A percentile compares a stretch with the other conserved stretches of the same genome.
These are phyloP conservation scores for Scaptomyza caliginosa DNA, from an alignment of 2,888 invertebrate genomes.

Conservation along the genomic window DNA sequence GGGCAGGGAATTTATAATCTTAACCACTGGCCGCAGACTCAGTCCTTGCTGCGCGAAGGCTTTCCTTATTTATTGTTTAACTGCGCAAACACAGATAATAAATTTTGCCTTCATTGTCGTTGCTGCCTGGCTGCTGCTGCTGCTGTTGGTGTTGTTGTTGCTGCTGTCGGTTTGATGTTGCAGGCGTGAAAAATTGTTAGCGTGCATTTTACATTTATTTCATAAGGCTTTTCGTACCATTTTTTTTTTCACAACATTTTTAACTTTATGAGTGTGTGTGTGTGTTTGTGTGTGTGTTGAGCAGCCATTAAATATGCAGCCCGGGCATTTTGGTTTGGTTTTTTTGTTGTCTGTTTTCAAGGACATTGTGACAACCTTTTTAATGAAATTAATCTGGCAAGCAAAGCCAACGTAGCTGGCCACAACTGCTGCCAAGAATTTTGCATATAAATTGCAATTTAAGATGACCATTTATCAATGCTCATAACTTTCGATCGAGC, in stretches of 20 bases:
- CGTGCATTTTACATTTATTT: slow-evolving; percentile 58
- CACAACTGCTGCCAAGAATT: slow-evolving; percentile 49
- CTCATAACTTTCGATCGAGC: slow-evolving; percentile 47
- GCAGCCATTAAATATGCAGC: slow-evolving; percentile 52
- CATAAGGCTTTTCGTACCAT: neutral
- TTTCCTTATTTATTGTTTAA: slow-evolving; percentile 59
- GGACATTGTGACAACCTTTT: slow-evolving; percentile 61
- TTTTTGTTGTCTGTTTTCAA: slow-evolving; percentile 47
- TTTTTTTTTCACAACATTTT: slow-evolving; percentile 8
- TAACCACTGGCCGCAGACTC: slow-evolving; percentile 20
- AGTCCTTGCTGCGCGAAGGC: slow-evolving; percentile 8
- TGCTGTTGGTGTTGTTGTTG: slow-evolving; percentile 13
- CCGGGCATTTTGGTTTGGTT: slow-evolving; percentile 16
- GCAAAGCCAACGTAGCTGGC: neutral
- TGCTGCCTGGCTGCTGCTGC: slow-evolving; percentile 15
- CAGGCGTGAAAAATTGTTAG: slow-evolving; percentile 62
- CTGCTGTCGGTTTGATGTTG: slow-evolving; percentile 39
- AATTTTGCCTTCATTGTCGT: slow-evolving; percentile 48
- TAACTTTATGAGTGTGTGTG: too few relatives aligned
- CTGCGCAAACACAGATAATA: slow-evolving; percentile 65
- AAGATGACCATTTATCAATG: slow-evolving; percentile 61
- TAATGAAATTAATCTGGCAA: slow-evolving; percentile 70
- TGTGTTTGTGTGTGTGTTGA: slow-evolving; percentile 5
- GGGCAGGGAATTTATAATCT: slow-evolving; percentile 52
- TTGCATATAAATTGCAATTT: slow-evolving; percentile 63